These are phyloP conservation scores for Nothocercus julius DNA, from an alignment of 2,113 vertebrate genomes.

Conservation along the genomic window DNA sequence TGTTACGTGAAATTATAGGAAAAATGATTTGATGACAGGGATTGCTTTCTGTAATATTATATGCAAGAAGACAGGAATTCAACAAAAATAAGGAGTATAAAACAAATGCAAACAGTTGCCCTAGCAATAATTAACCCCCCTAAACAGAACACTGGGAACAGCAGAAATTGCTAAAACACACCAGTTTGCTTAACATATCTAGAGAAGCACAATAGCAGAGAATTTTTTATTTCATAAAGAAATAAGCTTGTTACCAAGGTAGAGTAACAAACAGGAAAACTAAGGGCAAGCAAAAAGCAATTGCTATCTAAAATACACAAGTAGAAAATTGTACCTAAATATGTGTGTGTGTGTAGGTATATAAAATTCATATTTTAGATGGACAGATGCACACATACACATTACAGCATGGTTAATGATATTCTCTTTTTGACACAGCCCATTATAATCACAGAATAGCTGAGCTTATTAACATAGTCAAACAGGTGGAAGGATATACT, in stretches of 20 bases:
- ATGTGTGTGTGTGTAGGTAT: accelerated
- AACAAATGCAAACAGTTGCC: neutral
- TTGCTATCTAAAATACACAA: neutral
- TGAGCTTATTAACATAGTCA: neutral
- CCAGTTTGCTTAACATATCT: neutral
- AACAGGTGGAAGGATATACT: neutral
- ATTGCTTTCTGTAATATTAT: constrained; percentile 23
- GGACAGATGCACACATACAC: neutral
- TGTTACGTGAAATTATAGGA: constrained; percentile 23
- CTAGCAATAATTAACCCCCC: neutral
- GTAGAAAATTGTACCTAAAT: neutral
- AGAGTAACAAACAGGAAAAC: neutral
- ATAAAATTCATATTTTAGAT: neutral
- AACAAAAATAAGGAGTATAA: neutral
- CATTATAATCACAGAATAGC: neutral
- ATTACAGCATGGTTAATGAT: neutral
- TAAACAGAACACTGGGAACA: neutral
- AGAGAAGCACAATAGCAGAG: neutral
- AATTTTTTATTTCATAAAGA: neutral
- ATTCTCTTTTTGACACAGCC: neutral
- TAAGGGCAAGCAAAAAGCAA: neutral
- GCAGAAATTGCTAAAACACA: neutral
- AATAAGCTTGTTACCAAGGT: neutral
- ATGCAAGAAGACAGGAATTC: neutral
- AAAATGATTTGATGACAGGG: constrained; percentile 8